Percentiles rank a stretch among this genome's conserved stretches.
phyloP scores from a whole-genome alignment of 2,797 vertebrate species.

The Anomalospiza imberbis region DNA sequence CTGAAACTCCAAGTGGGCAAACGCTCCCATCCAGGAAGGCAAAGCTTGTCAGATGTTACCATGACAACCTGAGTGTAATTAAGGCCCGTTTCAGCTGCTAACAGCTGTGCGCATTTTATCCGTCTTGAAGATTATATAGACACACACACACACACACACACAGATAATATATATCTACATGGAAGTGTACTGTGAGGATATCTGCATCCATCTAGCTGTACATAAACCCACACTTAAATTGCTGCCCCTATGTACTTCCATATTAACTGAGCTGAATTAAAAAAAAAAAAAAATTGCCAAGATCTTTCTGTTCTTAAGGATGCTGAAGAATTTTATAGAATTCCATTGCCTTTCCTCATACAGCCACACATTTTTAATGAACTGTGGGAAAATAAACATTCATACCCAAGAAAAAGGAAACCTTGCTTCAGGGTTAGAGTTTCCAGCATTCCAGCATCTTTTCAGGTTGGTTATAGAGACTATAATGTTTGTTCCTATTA shows the following conservation, averaged over 20 bases:
- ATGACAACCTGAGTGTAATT: slow-evolving; percentile 78
- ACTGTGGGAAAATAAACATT: not conserved
- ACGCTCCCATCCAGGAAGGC: slow-evolving; percentile 63
- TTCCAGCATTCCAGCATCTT: not conserved
- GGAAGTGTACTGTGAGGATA: not conserved
- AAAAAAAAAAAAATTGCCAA: slow-evolving; percentile 15
- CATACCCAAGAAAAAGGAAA: not conserved
- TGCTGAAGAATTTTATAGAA: no score
- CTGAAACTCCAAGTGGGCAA: slow-evolving; percentile 50
- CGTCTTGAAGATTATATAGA: slow-evolving; percentile 54
- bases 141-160: not conserved
- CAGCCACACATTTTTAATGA: not conserved
- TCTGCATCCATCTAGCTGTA: not conserved
- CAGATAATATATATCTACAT: slow-evolving; percentile 6
- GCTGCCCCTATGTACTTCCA: not conserved
- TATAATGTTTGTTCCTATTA: not conserved
- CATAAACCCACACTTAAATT: not conserved
- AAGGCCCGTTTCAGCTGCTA: slow-evolving; percentile 74
- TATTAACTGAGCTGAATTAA: not conserved
- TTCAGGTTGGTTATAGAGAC: not conserved
- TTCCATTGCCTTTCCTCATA: not conserved
- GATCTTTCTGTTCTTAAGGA: slow-evolving; percentile 37
- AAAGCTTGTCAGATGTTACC: slow-evolving; percentile 74
- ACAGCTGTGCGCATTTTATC: slow-evolving; percentile 79
- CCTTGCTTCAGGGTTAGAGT: not conserved